phyloP scores from a whole-genome alignment of 1,140 invertebrate genomes.

The Monochamus saltuarius region DNA sequence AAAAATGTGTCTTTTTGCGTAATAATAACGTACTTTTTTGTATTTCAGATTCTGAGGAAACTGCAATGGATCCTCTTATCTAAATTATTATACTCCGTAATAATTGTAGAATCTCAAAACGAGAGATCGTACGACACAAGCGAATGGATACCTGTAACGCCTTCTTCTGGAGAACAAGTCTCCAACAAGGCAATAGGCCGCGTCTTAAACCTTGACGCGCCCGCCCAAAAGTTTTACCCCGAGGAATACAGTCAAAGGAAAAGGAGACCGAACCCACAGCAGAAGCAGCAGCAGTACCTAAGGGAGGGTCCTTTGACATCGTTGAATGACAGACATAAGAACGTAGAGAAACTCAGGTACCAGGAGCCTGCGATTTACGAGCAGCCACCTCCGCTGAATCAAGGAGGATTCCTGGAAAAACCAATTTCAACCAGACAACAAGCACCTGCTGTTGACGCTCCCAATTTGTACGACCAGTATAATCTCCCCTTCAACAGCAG shows the following conservation, averaged over 20 bases:
- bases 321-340: not conserved
- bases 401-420: slow-evolving; percentile 23
- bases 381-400: slow-evolving; percentile 19
- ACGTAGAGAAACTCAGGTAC: slow-evolving; percentile 10
- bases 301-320: not conserved
- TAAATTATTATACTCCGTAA: slow-evolving; percentile 16
- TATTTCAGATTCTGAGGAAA: slow-evolving; percentile 42
- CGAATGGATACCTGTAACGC: slow-evolving; percentile 48
- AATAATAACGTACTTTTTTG: slow-evolving; percentile 17
- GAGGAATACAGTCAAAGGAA: slow-evolving; percentile 37
- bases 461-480: slow-evolving; percentile 28
- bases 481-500: slow-evolving; percentile 28
- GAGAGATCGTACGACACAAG: slow-evolving; percentile 40
- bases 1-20: not conserved
- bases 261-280: slow-evolving; percentile 17
- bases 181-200: slow-evolving; percentile 50
- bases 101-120: slow-evolving; percentile 25
- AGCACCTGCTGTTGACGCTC: slow-evolving; percentile 25
- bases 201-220: slow-evolving; percentile 54
- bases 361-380: slow-evolving; percentile 11
- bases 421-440: slow-evolving; percentile 16
- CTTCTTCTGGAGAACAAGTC: slow-evolving; percentile 21
- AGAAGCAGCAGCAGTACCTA: slow-evolving; percentile 28
- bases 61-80: slow-evolving; percentile 20
- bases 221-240: slow-evolving; percentile 50